phyloP scores from a whole-genome alignment of 1,140 invertebrate genomes.

The Eumeta japonica region DNA sequence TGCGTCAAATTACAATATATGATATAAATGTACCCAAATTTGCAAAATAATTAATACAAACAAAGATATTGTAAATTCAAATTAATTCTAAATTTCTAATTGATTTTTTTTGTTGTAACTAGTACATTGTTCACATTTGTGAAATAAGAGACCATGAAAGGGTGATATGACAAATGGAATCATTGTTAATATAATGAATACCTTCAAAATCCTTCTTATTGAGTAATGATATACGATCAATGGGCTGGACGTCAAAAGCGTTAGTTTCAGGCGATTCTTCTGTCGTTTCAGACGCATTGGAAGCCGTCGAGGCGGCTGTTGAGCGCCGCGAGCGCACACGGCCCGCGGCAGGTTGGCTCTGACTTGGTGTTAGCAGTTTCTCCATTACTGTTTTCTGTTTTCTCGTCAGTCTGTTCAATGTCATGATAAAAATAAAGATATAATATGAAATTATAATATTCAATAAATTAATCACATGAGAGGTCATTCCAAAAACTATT shows the following conservation, averaged over 20 bases:
- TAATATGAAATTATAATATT: conserved; percentile 1
- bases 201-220: conserved; percentile 37
- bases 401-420: conserved; percentile 38
- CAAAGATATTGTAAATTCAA: too few species aligned
- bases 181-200: too few species aligned
- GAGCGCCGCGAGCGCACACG: conserved; percentile 12
- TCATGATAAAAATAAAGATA: too few species aligned
- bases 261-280: background rate
- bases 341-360: conserved; percentile 5
- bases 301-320: conserved; percentile 9
- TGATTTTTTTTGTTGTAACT: too few species aligned
- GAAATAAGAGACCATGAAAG: too few species aligned
- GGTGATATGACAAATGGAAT: too few species aligned
- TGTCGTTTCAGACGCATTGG: background rate
- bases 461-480: background rate
- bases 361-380: conserved; percentile 20
- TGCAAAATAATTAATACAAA: too few species aligned
- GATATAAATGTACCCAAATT: too few species aligned
- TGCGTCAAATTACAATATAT: too few species aligned
- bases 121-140: too few species aligned
- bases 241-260: conserved; percentile 23
- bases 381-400: conserved; percentile 35
- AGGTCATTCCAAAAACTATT: too few species aligned
- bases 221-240: conserved; percentile 33
- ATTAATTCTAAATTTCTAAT: too few species aligned